phyloP scores from a whole-genome alignment of 2,888 invertebrate species.

The Augochlorella aurata region DNA sequence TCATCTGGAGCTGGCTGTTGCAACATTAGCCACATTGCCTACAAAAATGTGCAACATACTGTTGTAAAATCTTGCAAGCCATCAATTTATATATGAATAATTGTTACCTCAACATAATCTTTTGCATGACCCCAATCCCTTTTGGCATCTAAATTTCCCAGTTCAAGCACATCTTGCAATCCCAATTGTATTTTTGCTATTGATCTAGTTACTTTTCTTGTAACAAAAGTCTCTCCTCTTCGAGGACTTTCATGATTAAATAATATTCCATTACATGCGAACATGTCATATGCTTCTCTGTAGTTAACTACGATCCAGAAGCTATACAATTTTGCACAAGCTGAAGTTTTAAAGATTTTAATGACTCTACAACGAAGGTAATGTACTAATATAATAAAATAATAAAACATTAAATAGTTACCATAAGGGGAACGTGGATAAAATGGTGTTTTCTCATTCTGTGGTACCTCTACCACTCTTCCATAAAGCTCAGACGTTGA shows the following conservation, averaged over 20 bases:
- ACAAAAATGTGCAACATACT: slow-evolving; percentile 33
- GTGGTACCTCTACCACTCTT: slow-evolving; percentile 95
- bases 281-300: slow-evolving; percentile 97
- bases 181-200: slow-evolving; percentile 98
- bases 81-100: neutral
- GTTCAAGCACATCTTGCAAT: slow-evolving; percentile 91
- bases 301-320: slow-evolving; percentile 98
- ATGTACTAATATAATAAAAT: neutral
- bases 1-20: slow-evolving; percentile 96
- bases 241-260: slow-evolving; percentile 98
- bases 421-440: slow-evolving; percentile 98
- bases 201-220: slow-evolving; percentile 97
- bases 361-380: neutral
- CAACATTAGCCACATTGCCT: slow-evolving; percentile 99
- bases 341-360: slow-evolving; percentile 82
- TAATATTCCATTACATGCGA: slow-evolving; percentile 96
- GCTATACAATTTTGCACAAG: slow-evolving; percentile 97
- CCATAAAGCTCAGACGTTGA: slow-evolving; percentile 98
- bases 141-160: slow-evolving; percentile 97
- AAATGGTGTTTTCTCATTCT: slow-evolving; percentile 96
- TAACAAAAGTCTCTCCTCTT: slow-evolving; percentile 98
- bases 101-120: slow-evolving; percentile 94
- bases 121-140: slow-evolving; percentile 99
- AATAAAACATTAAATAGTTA: slow-evolving; percentile 77
- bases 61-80: neutral